Evolutionary conservation across 2,797 vertebrate species (phyloP).

Genomic region (Tamandua tetradactyla): DNA sequence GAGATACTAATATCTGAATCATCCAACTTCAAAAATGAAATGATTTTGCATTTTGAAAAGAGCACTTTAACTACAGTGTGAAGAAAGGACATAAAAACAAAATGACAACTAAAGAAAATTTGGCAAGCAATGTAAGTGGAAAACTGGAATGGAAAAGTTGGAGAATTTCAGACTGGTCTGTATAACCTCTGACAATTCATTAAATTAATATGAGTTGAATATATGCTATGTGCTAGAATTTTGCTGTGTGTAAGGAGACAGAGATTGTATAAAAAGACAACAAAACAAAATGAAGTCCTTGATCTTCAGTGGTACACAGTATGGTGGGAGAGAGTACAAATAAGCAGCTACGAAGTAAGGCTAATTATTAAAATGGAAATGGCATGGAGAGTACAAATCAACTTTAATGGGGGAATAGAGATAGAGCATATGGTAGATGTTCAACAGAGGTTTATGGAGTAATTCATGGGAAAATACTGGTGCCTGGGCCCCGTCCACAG

Average conservation of each 20-base stretch:
- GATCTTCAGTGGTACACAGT: not conserved
- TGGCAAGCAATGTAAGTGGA: not conserved
- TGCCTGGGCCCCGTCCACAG: not conserved
- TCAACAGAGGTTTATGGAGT: not conserved
- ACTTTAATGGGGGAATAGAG: not conserved
- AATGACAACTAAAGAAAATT: not conserved
- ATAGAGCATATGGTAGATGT: not conserved
- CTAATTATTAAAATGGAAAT: not conserved
- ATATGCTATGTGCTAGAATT: not conserved
- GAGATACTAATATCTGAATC: not conserved
- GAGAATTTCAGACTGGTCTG: not conserved
- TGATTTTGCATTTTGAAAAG: slow-evolving; percentile 25
- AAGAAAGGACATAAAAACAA: not conserved
- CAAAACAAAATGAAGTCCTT: not conserved
- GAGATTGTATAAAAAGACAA: not conserved
- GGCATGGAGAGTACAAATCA: not conserved
- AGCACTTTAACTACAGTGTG: not conserved
- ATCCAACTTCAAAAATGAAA: not conserved
- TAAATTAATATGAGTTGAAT: not conserved
- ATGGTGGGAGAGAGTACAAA: not conserved
- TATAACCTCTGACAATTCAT: not conserved
- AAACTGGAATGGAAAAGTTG: not conserved
- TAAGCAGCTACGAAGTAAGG: not conserved
- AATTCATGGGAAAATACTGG: not conserved
- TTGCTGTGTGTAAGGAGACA: not conserved